Evolutionary conservation across 2,113 vertebrate genomes (phyloP).

Genomic region (Grammomys surdaster): DNA sequence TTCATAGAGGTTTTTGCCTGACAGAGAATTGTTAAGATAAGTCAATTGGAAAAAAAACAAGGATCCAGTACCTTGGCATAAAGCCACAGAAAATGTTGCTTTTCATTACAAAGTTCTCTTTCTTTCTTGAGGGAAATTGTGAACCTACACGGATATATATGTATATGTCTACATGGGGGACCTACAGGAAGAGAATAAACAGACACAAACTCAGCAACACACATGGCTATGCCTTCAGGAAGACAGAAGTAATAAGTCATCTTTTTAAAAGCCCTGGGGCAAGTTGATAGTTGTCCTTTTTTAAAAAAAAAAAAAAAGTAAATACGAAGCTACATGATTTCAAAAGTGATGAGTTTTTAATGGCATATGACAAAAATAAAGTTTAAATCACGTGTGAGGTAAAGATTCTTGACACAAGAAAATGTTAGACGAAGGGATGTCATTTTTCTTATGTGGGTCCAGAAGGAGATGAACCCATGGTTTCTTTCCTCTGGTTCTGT

Average conservation of each 20-base stretch:
- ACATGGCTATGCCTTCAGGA: not conserved
- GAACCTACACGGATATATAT: not conserved
- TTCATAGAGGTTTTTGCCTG: conserved; percentile 65
- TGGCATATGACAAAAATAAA: conserved; percentile 41
- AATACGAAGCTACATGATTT: conserved; percentile 52
- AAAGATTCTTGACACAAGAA: not conserved
- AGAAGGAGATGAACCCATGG: not conserved
- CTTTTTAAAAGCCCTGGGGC: conserved; percentile 24
- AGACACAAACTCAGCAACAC: not conserved
- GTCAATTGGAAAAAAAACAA: conserved; percentile 75
- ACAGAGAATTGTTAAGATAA: conserved; percentile 75
- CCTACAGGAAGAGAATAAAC: not conserved
- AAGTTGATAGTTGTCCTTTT: not conserved
- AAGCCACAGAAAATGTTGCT: conserved; percentile 71
- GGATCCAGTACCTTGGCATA: conserved; percentile 62
- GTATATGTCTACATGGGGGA: conserved; percentile 39
- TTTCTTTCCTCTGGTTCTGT: not conserved
- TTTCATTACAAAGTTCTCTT: conserved; percentile 74
- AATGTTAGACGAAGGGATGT: not conserved
- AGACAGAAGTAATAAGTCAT: not conserved
- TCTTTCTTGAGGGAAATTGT: conserved; percentile 74
- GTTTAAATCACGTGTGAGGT: conserved; percentile 3
- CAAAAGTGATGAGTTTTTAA: conserved; percentile 53
- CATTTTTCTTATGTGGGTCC: not conserved
- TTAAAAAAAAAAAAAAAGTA: not conserved